phyloP scores from a whole-genome alignment of 2,888 invertebrate genomes.

The Pelosia muscerda region DNA sequence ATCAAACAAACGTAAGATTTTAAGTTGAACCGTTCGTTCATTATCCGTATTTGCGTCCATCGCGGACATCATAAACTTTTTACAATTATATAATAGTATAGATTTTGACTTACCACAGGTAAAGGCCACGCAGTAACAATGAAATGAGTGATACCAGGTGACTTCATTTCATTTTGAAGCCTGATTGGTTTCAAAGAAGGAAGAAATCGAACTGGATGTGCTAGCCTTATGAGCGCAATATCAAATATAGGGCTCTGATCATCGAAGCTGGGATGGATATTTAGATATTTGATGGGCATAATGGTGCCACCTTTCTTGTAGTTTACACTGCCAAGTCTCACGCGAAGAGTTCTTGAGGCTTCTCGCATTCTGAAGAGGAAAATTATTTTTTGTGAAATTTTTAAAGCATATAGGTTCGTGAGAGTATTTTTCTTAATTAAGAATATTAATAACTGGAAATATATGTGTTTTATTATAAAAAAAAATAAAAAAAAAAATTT shows the following conservation, averaged over 20 bases:
- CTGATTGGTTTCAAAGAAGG: constrained; percentile 62
- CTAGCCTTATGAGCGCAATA: constrained; percentile 68
- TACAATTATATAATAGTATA: too few species aligned
- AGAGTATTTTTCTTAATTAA: too few species aligned
- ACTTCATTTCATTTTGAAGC: constrained; percentile 52
- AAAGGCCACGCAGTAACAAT: constrained; percentile 71
- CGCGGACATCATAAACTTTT: too few species aligned
- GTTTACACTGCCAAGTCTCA: constrained; percentile 75
- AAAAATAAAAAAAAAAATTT: too few species aligned
- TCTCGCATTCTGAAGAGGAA: constrained; percentile 64
- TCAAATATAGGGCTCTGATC: constrained; percentile 70
- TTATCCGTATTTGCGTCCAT: too few species aligned
- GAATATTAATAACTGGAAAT: too few species aligned
- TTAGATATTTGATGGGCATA: constrained; percentile 65
- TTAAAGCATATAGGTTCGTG: too few species aligned
- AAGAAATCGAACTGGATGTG: constrained; percentile 56
- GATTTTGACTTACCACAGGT: constrained; percentile 48
- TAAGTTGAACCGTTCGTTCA: too few species aligned
- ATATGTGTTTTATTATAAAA: too few species aligned
- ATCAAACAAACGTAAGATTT: too few species aligned
- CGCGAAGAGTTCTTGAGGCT: constrained; percentile 60
- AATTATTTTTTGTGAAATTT: too few species aligned
- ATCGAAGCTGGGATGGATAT: constrained; percentile 74
- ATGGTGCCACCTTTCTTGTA: constrained; percentile 70
- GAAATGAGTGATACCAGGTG: constrained; percentile 66